These are phyloP conservation scores for Centruroides vittatus DNA, from an alignment of 1,140 invertebrate species.

Conservation along the genomic window DNA sequence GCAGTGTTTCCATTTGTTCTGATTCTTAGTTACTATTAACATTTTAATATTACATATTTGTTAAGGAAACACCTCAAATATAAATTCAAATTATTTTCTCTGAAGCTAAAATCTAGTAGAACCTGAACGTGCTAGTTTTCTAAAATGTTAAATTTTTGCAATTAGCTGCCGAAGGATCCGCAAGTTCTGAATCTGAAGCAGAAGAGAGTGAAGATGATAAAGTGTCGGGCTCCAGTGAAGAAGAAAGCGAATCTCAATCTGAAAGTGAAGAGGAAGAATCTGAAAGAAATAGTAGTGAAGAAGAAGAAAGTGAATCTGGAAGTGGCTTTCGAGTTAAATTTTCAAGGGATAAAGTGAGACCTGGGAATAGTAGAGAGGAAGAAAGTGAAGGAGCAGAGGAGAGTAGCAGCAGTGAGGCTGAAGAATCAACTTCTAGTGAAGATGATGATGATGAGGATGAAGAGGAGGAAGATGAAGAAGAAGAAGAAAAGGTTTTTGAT, in stretches of 20 bases:
- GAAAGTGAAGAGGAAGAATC: neutral
- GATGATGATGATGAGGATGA: constrained; percentile 19
- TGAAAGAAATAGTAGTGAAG: neutral
- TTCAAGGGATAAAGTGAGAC: no score
- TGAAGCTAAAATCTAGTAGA: no score
- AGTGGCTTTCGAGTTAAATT: neutral
- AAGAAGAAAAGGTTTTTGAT: neutral
- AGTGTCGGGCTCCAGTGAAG: neutral
- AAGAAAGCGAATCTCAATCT: neutral
- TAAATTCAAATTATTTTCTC: no score
- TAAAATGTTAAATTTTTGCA: no score
- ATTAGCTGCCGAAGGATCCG: neutral
- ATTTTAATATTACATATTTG: neutral
- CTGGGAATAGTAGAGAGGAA: constrained; percentile 8
- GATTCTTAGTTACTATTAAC: neutral
- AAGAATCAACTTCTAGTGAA: constrained; percentile 20
- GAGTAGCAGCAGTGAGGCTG: constrained; percentile 19
- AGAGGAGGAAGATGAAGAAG: constrained; percentile 15
- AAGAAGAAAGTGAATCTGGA: constrained; percentile 12
- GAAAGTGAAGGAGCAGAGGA: constrained; percentile 15
- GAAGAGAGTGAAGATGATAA: constrained; percentile 2
- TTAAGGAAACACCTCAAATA: neutral
- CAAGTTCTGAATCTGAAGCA: constrained; percentile 5
- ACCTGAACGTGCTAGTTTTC: no score
- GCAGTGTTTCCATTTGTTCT: neutral